These are phyloP conservation scores for Dryococelus australis DNA, from an alignment of 2,888 invertebrate genomes.

Conservation along the genomic window DNA sequence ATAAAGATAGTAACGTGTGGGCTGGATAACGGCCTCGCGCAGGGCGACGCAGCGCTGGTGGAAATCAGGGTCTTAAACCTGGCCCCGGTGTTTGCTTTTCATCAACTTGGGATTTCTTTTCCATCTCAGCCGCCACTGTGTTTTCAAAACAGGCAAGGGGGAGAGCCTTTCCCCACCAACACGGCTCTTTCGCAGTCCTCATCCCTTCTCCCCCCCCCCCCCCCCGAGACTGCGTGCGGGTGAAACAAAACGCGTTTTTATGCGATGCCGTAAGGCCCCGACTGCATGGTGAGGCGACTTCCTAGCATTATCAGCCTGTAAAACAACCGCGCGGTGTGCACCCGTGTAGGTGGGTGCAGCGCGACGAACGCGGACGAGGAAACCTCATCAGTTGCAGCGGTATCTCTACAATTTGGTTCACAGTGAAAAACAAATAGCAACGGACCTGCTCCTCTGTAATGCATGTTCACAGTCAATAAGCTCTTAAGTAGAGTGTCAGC, in stretches of 20 bases:
- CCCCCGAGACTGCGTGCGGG: neutral
- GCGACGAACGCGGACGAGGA: no score
- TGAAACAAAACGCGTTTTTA: neutral
- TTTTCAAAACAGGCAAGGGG: conserved; percentile 21
- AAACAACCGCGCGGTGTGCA: no score
- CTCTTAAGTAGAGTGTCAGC: no score
- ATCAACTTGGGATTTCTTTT: conserved; percentile 46
- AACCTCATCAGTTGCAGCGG: no score
- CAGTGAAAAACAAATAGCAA: no score
- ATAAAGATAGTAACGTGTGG: conserved; percentile 34
- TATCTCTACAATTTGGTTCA: no score
- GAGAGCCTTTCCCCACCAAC: neutral
- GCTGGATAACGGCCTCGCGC: conserved; percentile 26
- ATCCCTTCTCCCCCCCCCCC: neutral
- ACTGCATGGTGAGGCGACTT: neutral
- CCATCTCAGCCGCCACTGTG: conserved; percentile 33
- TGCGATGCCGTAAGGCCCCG: neutral
- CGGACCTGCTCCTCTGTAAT: no score
- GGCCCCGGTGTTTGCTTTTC: conserved; percentile 44
- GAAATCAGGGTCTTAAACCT: conserved; percentile 33
- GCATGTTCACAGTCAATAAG: no score
- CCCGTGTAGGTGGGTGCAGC: no score
- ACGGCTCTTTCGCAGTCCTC: neutral
- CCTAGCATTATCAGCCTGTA: no score
- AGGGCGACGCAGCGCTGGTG: neutral